Evolutionary conservation across 2,888 invertebrate species (phyloP), one percentile per base, ranked within the genome.

Genomic region (Epinotia bilunana): DNA sequence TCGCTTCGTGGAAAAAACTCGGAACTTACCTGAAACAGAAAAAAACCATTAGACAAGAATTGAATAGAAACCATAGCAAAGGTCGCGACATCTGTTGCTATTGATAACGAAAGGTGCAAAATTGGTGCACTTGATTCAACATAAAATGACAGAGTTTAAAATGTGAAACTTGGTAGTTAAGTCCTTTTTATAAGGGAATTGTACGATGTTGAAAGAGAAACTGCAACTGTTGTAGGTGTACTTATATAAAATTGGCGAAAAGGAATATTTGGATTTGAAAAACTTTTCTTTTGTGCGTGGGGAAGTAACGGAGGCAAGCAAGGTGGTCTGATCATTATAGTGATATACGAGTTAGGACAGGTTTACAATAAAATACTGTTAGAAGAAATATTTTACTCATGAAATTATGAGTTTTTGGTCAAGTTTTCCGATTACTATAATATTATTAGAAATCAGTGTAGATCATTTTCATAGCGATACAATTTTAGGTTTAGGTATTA

Each of bases 1-100:
- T 78, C 73, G 72, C 86, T 84, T 83, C 77, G 67, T 80, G 81
- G 53, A 72, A 39, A 23, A 55, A 84, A 78, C 81, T 86, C 83
- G 86, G 83, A 83, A 85, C 90, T 88, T 90, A 90, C 90, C 90
- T 90, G 90, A 82, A 89, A 89, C 78, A 78, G 84, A 85, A 88
- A 89, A 88, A 85, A 79, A 81, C 83, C 78, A 89, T 90, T 88
- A 90, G 87, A 87, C 81, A 87, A 82, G 84, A 84, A 85, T 85
- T 86, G 83, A 86, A 89, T 87, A 79, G 83, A 81, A 80, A 79
- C 84, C 84, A 82, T 86, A 87, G 84, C 84, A 88, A 89, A 90
- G 88, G 88, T 88, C 88, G 87, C 83, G 84, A 82, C 83, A 85
- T 83, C 90, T 90, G 88, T 88, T 88, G 90, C 86, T 86, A 88